Percentiles rank a stretch among this genome's conserved stretches.
Conservation (phyloP, 30 jellyfish, hydroid and myxozoan species). For the Phacellophora camtschatica region DNA sequence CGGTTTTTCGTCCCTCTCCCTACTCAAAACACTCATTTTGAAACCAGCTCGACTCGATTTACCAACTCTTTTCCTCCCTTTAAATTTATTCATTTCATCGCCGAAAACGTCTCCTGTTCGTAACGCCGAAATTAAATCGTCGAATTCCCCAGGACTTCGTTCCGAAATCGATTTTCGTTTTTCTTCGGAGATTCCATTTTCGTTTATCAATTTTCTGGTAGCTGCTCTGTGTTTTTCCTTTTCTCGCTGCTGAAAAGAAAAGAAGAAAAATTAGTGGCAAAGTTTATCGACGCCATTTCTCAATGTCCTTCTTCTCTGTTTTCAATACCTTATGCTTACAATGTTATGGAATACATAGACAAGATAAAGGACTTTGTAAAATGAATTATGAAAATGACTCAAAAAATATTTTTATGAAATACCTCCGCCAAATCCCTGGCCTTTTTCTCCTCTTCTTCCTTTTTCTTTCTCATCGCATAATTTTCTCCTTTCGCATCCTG, state of each 20-base stretch:
- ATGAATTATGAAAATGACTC: too few relatives aligned
- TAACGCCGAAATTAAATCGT: slow-evolving; percentile 88
- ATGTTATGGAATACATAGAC: too few relatives aligned
- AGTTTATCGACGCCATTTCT: too few relatives aligned
- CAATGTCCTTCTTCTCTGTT: too few relatives aligned
- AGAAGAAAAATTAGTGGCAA: too few relatives aligned
- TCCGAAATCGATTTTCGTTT: slow-evolving; percentile 87
- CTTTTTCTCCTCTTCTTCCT: slow-evolving; percentile 83
- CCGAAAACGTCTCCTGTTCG: slow-evolving; percentile 98
- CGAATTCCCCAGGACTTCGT: slow-evolving; percentile 97
- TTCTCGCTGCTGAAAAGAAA: slow-evolving; percentile 77
- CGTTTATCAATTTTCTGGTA: slow-evolving; percentile 79
- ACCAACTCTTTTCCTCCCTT: slow-evolving; percentile 87
- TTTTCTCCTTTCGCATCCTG: slow-evolving; percentile 95
- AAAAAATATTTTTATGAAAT: too few relatives aligned
- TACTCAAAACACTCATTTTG: slow-evolving; percentile 48
- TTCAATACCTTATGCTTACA: too few relatives aligned
- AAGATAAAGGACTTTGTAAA: too few relatives aligned
- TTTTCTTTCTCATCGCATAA: slow-evolving; percentile 69
- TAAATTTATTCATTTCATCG: slow-evolving; percentile 86
- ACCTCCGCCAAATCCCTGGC: slow-evolving; percentile 93
- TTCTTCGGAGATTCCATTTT: slow-evolving; percentile 69
- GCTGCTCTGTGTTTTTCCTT: slow-evolving; percentile 86
- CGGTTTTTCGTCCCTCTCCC: slow-evolving; percentile 74
- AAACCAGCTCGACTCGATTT: slow-evolving; percentile 60